Conservation (phyloP, 1,140 invertebrate genomes). For the Dysdera silvatica region DNA sequence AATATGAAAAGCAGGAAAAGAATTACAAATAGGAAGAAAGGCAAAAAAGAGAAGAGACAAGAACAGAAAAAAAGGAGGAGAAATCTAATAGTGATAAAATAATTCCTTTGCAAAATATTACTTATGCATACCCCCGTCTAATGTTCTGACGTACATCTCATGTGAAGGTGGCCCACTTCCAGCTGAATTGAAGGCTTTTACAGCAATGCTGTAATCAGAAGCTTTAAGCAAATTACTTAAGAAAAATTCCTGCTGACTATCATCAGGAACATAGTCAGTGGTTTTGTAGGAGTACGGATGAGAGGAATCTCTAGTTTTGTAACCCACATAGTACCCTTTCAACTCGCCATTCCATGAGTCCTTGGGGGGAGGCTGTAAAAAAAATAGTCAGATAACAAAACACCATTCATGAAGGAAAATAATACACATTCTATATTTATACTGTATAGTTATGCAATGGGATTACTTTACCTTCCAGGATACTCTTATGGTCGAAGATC, state of each 20-base stretch:
- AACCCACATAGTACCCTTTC: constrained; percentile 71
- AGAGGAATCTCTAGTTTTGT: constrained; percentile 77
- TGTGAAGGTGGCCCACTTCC: constrained; percentile 52
- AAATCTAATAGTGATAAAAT: background rate
- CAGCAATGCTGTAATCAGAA: constrained; percentile 33
- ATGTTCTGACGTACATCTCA: constrained; percentile 61
- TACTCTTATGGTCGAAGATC: constrained; percentile 82
- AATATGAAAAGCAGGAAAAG: too few species aligned
- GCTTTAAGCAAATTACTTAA: constrained; percentile 32
- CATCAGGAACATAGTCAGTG: constrained; percentile 61
- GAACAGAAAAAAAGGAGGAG: background rate
- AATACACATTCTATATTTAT: background rate
- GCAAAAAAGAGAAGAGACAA: background rate
- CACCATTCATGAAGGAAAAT: background rate
- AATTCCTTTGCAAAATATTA: background rate
- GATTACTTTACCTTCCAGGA: constrained; percentile 65
- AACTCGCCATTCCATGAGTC: constrained; percentile 91
- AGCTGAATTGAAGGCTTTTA: constrained; percentile 35
- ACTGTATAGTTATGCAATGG: background rate
- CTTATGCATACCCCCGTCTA: constrained; percentile 61
- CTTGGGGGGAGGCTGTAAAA: constrained; percentile 57
- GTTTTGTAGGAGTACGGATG: constrained; percentile 86
- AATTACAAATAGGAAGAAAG: background rate
- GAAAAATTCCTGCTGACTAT: constrained; percentile 31
- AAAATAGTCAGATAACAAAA: background rate